phyloP scores from a whole-genome alignment of 2,113 vertebrate species.

The human region GRCh38 chr15:29777501-29778000 shows the following conservation, averaged over 20 bases:
- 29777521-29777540: background rate
- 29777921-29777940: background rate
- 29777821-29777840: background rate
- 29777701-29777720: background rate
- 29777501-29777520: background rate
- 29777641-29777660: background rate
- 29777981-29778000: background rate
- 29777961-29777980: background rate
- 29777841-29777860: background rate
- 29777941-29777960: background rate
- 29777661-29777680: background rate
- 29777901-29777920: background rate
- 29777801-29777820: too few relatives aligned
- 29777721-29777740: background rate
- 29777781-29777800: background rate
- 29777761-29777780: background rate
- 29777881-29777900: background rate
- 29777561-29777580: background rate
- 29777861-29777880: background rate
- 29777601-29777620: background rate
- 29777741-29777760: background rate
- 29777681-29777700: background rate
- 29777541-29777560: background rate
- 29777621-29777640: background rate
- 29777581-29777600: background rate